phyloP scores from a whole-genome alignment of 2,113 vertebrate species.

The rabbit (Oryctolagus cuniculus) region mOryCun1.1 NC_091444.1:3178001-3178500 shows the following conservation, averaged over 20 bases:
- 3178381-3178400: neutral
- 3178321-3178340: neutral
- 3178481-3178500: neutral
- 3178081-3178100: neutral
- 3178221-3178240: neutral
- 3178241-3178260: neutral
- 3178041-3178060: slow-evolving; percentile 15
- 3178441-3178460: neutral
- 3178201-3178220: neutral
- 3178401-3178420: neutral
- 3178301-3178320: neutral
- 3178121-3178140: neutral
- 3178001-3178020: neutral
- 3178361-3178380: neutral
- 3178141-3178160: neutral
- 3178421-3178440: neutral
- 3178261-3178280: neutral
- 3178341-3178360: neutral
- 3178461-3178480: slow-evolving; percentile 13
- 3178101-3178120: neutral
- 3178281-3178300: neutral
- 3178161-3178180: neutral
- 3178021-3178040: neutral
- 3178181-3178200: neutral
- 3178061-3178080: neutral